These are phyloP conservation scores for Alectoris magna DNA, from an alignment of 2,797 vertebrate species.

Conservation along the genomic window DNA sequence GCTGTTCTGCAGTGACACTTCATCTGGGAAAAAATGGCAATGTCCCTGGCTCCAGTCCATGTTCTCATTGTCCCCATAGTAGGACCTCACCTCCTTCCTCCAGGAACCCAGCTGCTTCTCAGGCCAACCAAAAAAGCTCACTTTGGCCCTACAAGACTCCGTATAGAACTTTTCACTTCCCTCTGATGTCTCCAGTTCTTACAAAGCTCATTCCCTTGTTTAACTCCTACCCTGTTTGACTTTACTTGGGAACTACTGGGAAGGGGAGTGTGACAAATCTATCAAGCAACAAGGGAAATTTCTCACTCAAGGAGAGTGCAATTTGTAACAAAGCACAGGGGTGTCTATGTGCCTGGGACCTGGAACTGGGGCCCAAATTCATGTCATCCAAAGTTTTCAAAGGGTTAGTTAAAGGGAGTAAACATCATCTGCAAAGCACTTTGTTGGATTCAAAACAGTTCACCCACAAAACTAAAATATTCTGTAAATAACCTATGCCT, in stretches of 20 bases:
- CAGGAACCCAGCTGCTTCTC: neutral
- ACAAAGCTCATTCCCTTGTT: neutral
- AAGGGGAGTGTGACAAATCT: neutral
- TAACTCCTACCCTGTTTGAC: neutral
- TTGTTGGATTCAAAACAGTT: neutral
- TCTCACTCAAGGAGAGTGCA: neutral
- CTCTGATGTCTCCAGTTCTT: neutral
- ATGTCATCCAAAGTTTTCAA: neutral
- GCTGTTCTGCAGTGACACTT: neutral
- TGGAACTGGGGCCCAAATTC: neutral
- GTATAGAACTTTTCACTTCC: neutral
- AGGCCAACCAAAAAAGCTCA: neutral
- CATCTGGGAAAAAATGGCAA: neutral
- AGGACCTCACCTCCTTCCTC: neutral
- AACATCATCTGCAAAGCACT: neutral
- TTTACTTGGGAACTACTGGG: neutral
- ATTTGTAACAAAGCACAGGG: neutral
- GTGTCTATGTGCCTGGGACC: neutral
- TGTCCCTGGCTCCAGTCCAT: neutral
- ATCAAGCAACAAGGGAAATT: neutral
- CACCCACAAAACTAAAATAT: neutral
- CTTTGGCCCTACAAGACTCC: neutral
- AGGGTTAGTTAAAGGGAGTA: neutral
- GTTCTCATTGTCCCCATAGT: neutral
- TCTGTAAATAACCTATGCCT: neutral